phyloP scores from a whole-genome alignment of 2,888 invertebrate genomes.

The Cryptus armator region DNA sequence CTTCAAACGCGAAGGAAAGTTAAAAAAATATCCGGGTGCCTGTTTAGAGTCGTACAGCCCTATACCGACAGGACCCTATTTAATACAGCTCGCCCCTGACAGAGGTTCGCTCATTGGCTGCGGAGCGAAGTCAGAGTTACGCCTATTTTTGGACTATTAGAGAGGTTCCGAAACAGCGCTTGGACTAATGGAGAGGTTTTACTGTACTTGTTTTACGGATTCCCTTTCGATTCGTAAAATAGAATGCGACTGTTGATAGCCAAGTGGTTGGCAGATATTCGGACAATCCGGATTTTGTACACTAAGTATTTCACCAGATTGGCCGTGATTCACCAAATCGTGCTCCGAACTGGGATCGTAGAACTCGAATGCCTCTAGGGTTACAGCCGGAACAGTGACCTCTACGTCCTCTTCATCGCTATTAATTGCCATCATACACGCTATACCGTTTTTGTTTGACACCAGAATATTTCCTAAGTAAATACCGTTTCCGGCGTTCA shows the following conservation, averaged over 20 bases:
- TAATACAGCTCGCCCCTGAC: too few species aligned
- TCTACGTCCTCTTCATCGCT: constrained; percentile 41
- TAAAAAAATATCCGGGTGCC: too few species aligned
- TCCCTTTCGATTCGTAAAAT: neutral
- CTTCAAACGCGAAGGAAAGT: too few species aligned
- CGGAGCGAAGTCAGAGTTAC: too few species aligned
- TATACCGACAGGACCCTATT: too few species aligned
- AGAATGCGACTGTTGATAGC: neutral
- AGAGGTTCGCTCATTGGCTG: too few species aligned
- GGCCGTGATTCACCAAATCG: neutral
- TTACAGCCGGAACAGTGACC: constrained; percentile 13
- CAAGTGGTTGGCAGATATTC: neutral
- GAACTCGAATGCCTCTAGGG: constrained; percentile 10
- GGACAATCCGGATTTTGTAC: neutral
- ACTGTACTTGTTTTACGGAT: neutral
- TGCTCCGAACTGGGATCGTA: neutral
- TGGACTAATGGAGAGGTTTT: too few species aligned
- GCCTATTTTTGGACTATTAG: too few species aligned
- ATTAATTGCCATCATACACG: constrained; percentile 42
- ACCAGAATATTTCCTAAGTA: constrained; percentile 25
- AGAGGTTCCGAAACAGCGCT: too few species aligned
- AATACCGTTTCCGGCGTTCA: constrained; percentile 23
- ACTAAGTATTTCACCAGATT: neutral
- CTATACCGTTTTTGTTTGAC: constrained; percentile 37
- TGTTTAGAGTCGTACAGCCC: too few species aligned